Conservation (phyloP, 1,140 invertebrate species). For the Drosophila chauvacae region DNA sequence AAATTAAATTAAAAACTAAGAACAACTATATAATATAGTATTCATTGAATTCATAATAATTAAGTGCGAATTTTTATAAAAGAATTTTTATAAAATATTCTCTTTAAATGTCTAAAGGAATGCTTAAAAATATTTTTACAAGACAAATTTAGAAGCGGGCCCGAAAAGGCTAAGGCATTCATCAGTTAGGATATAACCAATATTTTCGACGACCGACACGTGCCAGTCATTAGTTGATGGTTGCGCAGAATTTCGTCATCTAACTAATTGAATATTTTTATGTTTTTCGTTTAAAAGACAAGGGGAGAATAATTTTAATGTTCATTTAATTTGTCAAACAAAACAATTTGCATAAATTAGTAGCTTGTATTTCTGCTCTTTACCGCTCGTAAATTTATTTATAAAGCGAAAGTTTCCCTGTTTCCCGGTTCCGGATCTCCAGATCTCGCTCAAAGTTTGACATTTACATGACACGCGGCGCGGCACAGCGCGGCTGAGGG, state of each 20-base stretch:
- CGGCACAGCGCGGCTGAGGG: conserved; percentile 12
- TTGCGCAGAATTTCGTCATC: conserved; percentile 1
- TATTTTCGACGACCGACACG: conserved; percentile 5
- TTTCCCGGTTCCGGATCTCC: conserved; percentile 4
- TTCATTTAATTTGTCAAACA: conserved; percentile 65
- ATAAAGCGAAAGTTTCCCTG: conserved; percentile 46
- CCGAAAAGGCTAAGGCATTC: conserved; percentile 4
- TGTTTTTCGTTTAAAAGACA: conserved; percentile 1
- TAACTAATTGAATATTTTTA: conserved; percentile 46
- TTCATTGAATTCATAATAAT: not conserved
- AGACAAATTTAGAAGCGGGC: too few species aligned
- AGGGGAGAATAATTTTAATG: conserved; percentile 47
- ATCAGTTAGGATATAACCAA: not conserved
- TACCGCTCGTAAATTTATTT: conserved; percentile 52
- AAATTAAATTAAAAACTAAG: too few species aligned
- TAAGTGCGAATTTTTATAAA: not conserved
- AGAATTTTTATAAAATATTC: not conserved
- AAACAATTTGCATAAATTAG: conserved; percentile 61
- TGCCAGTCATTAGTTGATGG: conserved; percentile 21
- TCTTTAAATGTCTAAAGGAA: not conserved
- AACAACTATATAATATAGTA: too few species aligned
- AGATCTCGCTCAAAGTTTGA: conserved; percentile 46
- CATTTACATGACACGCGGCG: conserved; percentile 45
- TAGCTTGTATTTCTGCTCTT: conserved; percentile 28
- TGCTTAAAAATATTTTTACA: not conserved